Evolutionary conservation across 2,888 invertebrate genomes (phyloP), one percentile per base, ranked within the genome.

Genomic region (Acronicta leporina): DNA sequence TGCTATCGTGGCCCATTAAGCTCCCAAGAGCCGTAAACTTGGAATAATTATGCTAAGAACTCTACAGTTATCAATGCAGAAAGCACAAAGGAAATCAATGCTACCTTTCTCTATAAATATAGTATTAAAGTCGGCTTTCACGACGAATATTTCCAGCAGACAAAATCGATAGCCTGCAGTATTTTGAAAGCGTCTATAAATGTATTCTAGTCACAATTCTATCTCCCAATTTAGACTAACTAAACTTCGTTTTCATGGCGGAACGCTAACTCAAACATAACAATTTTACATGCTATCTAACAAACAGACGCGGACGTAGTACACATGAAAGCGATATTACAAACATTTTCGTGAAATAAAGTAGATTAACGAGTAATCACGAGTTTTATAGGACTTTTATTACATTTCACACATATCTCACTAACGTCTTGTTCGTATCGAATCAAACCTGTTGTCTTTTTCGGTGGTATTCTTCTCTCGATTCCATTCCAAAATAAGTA

Each of bases 101-200:
- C 30, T 30, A 30, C 7, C 10, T 9, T 30, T 9, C 1, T 30
- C 30, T 30, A 20, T 20, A 30, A 27, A 27, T 27, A 27, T 27
- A 6, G 27, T 3, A n/a, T n/a, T n/a, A 4, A 20, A 27, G 27
- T 20, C 10, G 1, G 7, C 9, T 27, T 1, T 27, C 44, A 16
- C 15, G 35, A 45, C 20, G 20, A 20, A 20, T 64, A 58, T 60
- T 5, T 16, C 16, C 15, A 45, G 40, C 40, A 51, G 48, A 60
- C 51, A 50, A 63, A 77, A 67, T 77, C 75, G 59, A 75, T 77
- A 41, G 14, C 40, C 30, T 58, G n/a, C 35, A 47, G 70, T 75
- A 77, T 77, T 77, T 71, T 74, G 51, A 60, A 72, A 65, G 49
- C 45, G 27, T 41, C 54, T 48, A 53, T 25, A 55, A 63, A 68